These are phyloP conservation scores for Siniperca undulata DNA, from an alignment of 2,797 vertebrate genomes.

Conservation along the genomic window DNA sequence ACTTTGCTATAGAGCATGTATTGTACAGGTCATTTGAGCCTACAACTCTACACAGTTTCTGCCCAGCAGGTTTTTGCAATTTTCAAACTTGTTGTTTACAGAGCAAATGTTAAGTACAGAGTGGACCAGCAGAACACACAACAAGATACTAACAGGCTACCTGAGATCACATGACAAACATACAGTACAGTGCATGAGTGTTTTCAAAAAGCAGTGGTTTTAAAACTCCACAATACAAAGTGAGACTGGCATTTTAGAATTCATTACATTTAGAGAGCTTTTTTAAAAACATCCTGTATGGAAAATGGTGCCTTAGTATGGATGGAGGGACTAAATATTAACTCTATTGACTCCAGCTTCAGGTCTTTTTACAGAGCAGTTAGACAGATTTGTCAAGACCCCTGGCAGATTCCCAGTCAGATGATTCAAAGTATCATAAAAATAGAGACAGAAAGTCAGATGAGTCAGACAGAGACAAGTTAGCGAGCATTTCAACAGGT, in stretches of 20 bases:
- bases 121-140: not conserved
- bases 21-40: not conserved
- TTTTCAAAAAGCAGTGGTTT: not conserved
- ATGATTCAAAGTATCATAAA: not conserved
- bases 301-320: not conserved
- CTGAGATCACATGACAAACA: not conserved
- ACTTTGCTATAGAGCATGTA: not conserved
- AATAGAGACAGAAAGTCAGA: conserved; percentile 13
- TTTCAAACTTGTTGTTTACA: conserved; percentile 1
- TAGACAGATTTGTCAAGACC: not conserved
- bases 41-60: not conserved
- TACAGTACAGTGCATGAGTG: not conserved
- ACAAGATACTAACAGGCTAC: not conserved
- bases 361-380: conserved; percentile 10
- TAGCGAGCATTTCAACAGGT: not conserved
- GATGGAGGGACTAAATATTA: not conserved
- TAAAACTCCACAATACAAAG: not conserved
- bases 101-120: not conserved
- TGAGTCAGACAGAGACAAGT: conserved; percentile 3
- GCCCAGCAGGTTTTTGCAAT: not conserved
- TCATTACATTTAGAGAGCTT: not conserved
- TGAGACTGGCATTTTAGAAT: not conserved
- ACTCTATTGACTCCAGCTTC: not conserved
- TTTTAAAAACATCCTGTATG: not conserved
- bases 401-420: not conserved